Evolutionary conservation across 2,888 invertebrate genomes (phyloP).

Genomic region (Nipponacmea schrenckii): DNA sequence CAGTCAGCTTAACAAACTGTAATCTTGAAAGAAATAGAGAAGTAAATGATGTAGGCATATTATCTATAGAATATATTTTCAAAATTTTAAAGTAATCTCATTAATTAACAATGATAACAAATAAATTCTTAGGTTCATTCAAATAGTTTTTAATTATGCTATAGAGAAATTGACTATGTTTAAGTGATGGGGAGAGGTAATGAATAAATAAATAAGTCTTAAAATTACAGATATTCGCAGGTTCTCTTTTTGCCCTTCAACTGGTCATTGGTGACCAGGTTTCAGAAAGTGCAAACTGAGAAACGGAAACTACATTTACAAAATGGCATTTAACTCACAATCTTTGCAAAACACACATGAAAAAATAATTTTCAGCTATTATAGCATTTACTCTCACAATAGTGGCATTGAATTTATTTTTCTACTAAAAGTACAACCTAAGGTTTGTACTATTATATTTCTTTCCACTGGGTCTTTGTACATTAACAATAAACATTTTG

Average conservation of each 20-base stretch:
- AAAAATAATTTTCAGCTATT: slow-evolving; percentile 4
- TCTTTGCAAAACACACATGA: neutral
- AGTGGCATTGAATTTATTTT: neutral
- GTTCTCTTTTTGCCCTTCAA: too few species aligned
- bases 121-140: too few species aligned
- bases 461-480: neutral
- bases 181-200: neutral
- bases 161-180: neutral
- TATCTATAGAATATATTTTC: too few species aligned
- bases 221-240: neutral
- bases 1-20: too few species aligned
- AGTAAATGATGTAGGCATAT: too few species aligned
- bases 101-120: too few species aligned
- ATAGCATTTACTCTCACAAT: slow-evolving; percentile 3
- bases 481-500: slow-evolving; percentile 1
- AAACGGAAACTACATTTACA: neutral
- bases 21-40: too few species aligned
- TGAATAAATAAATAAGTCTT: neutral
- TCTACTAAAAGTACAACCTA: too few species aligned
- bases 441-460: neutral
- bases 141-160: neutral
- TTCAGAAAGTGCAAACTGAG: too few species aligned
- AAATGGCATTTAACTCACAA: neutral
- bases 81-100: too few species aligned
- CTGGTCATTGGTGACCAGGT: too few species aligned